These are phyloP conservation scores for Tricholauxania praeusta DNA, from an alignment of 2,888 invertebrate genomes.

Conservation along the genomic window DNA sequence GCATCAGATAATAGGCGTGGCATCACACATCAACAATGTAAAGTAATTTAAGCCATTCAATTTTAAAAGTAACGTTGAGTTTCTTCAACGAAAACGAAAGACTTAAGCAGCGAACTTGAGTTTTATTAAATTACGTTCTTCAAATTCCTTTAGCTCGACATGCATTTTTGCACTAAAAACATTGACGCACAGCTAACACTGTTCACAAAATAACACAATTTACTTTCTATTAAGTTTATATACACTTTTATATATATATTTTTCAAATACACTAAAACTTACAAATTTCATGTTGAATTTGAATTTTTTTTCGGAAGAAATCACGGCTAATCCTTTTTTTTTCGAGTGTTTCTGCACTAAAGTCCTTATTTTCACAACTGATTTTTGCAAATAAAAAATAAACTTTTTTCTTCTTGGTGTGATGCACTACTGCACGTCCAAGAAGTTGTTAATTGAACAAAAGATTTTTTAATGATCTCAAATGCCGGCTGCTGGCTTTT, in stretches of 20 bases:
- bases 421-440: constrained; percentile 4
- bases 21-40: too few relatives aligned
- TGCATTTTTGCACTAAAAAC: too few relatives aligned
- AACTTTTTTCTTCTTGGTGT: too few relatives aligned
- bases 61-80: too few relatives aligned
- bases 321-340: constrained; percentile 33
- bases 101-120: background rate
- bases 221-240: constrained; percentile 19
- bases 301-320: constrained; percentile 29
- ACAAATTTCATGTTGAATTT: constrained; percentile 59
- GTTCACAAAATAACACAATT: constrained; percentile 13
- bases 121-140: background rate
- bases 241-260: background rate
- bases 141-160: background rate
- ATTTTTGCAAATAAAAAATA: constrained; percentile 37
- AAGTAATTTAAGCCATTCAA: too few relatives aligned
- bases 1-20: too few relatives aligned
- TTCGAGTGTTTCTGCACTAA: constrained; percentile 19
- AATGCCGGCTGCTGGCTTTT: constrained; percentile 66
- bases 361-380: constrained; percentile 24
- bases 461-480: constrained; percentile 67
- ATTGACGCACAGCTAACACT: too few relatives aligned
- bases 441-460: constrained; percentile 65
- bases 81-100: background rate
- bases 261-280: constrained; percentile 49